Evolutionary conservation across 1,140 invertebrate genomes (phyloP).

Genomic region (Pseudachorutes palmiensis): DNA sequence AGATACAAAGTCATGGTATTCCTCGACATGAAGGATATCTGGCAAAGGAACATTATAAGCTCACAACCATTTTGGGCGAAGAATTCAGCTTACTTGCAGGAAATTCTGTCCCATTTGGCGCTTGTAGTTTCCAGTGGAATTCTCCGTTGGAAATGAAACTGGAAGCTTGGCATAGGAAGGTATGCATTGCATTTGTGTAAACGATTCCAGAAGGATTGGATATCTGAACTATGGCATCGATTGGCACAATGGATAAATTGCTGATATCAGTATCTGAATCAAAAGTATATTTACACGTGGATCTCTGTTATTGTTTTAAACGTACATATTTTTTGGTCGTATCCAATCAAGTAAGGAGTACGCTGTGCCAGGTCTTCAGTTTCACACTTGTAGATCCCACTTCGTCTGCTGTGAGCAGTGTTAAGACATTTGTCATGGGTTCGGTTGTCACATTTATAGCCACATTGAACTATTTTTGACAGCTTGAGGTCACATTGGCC

Average conservation of each 20-base stretch:
- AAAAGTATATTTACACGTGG: background rate
- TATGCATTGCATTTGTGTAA: background rate
- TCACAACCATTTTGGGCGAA: background rate
- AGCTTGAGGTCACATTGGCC: background rate
- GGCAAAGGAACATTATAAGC: background rate
- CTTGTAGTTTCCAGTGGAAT: background rate
- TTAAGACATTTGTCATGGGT: slow-evolving; percentile 2
- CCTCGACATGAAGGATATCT: background rate
- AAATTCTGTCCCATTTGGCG: background rate
- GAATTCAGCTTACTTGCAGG: background rate
- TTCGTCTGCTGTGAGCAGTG: background rate
- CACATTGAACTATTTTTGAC: background rate
- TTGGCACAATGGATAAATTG: background rate
- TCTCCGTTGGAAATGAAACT: slow-evolving; percentile 6
- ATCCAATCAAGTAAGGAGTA: background rate
- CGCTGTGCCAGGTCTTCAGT: background rate
- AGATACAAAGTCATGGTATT: background rate
- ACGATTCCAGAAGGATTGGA: background rate
- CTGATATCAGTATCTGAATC: background rate
- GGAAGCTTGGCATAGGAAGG: slow-evolving; percentile 1
- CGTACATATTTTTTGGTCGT: slow-evolving; percentile 4
- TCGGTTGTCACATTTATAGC: background rate
- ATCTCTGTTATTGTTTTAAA: background rate
- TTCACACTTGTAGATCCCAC: slow-evolving; percentile 12
- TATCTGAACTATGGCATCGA: background rate